Evolutionary conservation across 2,888 invertebrate genomes (phyloP), one percentile per base, ranked within the genome.

Genomic region (Minunthozetes semirufus): DNA sequence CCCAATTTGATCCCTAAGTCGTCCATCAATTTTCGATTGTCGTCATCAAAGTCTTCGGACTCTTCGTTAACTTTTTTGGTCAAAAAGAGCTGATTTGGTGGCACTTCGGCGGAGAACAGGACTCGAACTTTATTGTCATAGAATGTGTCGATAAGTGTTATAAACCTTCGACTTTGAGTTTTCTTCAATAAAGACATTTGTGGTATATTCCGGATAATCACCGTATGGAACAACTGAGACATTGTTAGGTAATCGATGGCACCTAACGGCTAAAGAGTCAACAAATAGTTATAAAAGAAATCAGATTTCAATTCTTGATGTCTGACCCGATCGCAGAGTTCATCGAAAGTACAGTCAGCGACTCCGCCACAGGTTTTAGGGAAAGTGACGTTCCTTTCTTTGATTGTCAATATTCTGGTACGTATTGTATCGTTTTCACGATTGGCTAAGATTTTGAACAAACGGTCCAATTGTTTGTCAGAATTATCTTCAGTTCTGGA

Each of bases 211-310:
- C 94, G 86, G 80, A 99, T 90, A 78, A 99, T 89, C 56, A 99
- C 89, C 22, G 96, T 94, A 82, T 99, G 96, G 84, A 98, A 99
- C 79, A 91, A 90, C 83, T 94, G 92, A 56, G 61, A 17, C 81
- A 99, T 87, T 81, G 92, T 90, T 76, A 99, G 85, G 83, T 98
- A 99, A 85, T 99, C 99, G 80, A 90, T 91, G 13, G 97, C 94
- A 80, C 95, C 97, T 50, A 97, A 85, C 25, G 98, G 90, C 90
- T 93, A 83, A 6, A 19, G 19, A 5, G 19, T 8, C n/a, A 53
- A 19, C 8, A 53, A 53, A 8, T n/a, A 50, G 3, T 17, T 17
- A 5, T 4, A 59, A 8, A 56, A 56, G 29, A 33, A 61, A 66
- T 42, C 53, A n/a, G n/a, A 33, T 33, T 33, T 33, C 33, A 33